phyloP scores from a whole-genome alignment of 2,113 vertebrate species.

The Vulpes lagopus region DNA sequence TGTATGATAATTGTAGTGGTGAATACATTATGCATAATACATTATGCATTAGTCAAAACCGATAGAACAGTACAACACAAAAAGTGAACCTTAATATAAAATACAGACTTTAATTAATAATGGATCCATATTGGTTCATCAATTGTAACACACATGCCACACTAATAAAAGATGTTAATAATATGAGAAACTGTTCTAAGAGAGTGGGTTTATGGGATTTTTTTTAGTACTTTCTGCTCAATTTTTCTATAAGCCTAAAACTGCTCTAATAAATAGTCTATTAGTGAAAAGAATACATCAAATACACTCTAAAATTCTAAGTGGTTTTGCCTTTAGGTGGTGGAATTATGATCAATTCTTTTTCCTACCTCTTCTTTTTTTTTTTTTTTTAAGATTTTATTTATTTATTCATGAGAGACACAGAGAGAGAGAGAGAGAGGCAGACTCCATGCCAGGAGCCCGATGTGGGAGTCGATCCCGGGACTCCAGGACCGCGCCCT shows the following conservation, averaged over 20 bases:
- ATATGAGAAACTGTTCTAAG: background rate
- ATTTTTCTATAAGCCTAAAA: background rate
- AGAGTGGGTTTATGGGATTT: background rate
- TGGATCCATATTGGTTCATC: background rate
- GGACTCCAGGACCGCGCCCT: no score
- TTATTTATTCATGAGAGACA: no score
- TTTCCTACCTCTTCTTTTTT: no score
- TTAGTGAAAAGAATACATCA: background rate
- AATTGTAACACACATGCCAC: background rate
- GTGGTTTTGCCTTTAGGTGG: background rate
- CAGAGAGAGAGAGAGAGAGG: no score
- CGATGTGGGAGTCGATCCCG: no score
- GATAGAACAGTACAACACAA: background rate
- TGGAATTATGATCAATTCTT: background rate
- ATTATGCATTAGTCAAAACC: background rate
- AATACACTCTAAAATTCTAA: background rate
- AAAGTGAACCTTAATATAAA: background rate
- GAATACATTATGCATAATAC: background rate
- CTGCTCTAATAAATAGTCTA: background rate
- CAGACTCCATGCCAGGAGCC: no score
- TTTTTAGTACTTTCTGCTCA: background rate
- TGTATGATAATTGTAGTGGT: background rate
- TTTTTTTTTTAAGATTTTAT: no score
- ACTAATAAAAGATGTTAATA: background rate
- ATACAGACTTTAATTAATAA: background rate